Conservation (phyloP, 2,888 invertebrate genomes). For the Apamea monoglypha region DNA sequence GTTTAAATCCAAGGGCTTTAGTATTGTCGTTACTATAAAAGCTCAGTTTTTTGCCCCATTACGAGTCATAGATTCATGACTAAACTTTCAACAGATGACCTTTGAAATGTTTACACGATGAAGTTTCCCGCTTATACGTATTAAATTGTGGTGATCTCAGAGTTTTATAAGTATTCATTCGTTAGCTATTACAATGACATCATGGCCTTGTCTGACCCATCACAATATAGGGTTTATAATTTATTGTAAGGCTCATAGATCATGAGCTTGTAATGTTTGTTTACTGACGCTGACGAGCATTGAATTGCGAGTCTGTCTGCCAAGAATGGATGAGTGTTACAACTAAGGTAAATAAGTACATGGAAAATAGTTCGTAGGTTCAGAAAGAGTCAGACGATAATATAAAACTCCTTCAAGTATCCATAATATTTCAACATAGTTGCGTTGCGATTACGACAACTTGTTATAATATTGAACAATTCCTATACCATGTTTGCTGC, state of each 20-base stretch:
- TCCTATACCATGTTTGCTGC: conserved; percentile 30
- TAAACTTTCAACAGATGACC: conserved; percentile 51
- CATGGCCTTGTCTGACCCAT: conserved; percentile 75
- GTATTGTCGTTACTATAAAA: background rate
- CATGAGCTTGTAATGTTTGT: conserved; percentile 39
- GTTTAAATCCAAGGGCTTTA: background rate
- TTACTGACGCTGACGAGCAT: conserved; percentile 4
- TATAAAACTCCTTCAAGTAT: background rate
- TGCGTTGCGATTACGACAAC: background rate
- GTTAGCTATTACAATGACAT: conserved; percentile 83
- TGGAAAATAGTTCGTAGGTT: background rate
- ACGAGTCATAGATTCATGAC: conserved; percentile 37
- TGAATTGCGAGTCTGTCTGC: background rate
- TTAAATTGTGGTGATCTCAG: conserved; percentile 84
- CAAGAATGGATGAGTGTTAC: conserved; percentile 3
- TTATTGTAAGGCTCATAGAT: conserved; percentile 50
- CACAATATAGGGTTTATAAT: conserved; percentile 57
- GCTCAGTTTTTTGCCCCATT: conserved; percentile 10
- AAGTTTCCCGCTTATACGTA: conserved; percentile 71
- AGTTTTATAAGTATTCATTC: conserved; percentile 75
- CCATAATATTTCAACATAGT: conserved; percentile 6
- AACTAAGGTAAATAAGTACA: background rate
- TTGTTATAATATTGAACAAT: conserved; percentile 44
- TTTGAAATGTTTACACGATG: conserved; percentile 64
- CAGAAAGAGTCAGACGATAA: background rate